A percentile compares a stretch with the other conserved stretches of the same genome.
Evolutionary conservation across 92 coral and sea anemone species (phyloP).

Genomic region (Palythoa grandiflora): DNA sequence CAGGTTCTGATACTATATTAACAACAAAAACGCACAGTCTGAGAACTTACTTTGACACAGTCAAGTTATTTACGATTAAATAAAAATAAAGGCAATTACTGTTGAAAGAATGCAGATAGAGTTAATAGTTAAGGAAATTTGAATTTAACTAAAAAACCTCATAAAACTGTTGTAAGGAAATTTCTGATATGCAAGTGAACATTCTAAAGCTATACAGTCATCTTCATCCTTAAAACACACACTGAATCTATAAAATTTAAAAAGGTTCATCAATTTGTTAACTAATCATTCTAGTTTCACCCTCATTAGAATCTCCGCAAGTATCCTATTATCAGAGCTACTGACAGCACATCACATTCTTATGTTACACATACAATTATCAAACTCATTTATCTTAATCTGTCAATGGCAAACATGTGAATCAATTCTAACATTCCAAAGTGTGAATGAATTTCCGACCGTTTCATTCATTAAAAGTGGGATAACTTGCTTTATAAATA

Average conservation of each 20-base stretch:
- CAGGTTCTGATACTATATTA: constrained; percentile 81
- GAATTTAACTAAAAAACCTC: too few species aligned
- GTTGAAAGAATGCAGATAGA: too few species aligned
- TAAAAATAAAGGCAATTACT: neutral
- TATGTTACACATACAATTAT: neutral
- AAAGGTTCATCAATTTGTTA: neutral
- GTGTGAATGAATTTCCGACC: neutral
- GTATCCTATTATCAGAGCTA: neutral
- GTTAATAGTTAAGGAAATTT: too few species aligned
- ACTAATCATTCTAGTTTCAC: neutral
- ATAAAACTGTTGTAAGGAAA: too few species aligned
- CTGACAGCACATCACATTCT: neutral
- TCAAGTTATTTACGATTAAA: neutral
- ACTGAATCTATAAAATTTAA: neutral
- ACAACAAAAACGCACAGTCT: neutral
- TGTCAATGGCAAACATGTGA: neutral
- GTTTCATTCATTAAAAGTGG: neutral
- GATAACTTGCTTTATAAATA: neutral
- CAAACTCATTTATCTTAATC: neutral
- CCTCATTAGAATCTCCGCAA: neutral
- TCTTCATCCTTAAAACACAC: neutral
- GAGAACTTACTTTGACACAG: neutral
- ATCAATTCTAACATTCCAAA: neutral
- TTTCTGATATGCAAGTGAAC: too few species aligned
- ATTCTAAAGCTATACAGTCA: neutral